A percentile compares a stretch with the other conserved stretches of the same genome.
Evolutionary conservation across 2,797 vertebrate species (phyloP).

Genomic region (Xiphophorus birchmanni): DNA sequence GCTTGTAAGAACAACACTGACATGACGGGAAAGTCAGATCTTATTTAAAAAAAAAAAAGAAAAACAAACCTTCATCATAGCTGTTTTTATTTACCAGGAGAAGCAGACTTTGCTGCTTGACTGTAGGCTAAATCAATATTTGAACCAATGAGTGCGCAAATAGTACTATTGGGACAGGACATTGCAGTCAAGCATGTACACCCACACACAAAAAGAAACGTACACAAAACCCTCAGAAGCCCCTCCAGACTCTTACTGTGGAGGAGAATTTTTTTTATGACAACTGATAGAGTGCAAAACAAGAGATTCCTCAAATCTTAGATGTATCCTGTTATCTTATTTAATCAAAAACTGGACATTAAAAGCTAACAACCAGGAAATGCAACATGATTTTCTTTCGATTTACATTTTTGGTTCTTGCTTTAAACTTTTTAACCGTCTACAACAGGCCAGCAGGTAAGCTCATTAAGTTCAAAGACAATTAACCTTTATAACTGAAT

Average conservation of each 20-base stretch:
- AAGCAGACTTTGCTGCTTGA: slow-evolving; percentile 22
- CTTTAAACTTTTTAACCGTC: slow-evolving; percentile 32
- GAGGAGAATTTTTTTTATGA: not conserved
- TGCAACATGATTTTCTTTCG: slow-evolving; percentile 55
- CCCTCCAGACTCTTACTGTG: not conserved
- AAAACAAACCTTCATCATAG: not conserved
- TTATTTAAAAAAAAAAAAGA: not conserved
- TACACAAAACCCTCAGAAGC: slow-evolving; percentile 3
- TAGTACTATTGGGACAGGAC: slow-evolving; percentile 48
- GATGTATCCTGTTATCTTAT: not conserved
- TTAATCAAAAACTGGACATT: not conserved
- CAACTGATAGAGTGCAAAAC: not conserved
- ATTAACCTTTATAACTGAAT: not conserved
- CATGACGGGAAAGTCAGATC: not conserved
- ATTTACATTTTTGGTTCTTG: slow-evolving; percentile 40
- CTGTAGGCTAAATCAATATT: slow-evolving; percentile 69
- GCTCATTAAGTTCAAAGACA: not conserved
- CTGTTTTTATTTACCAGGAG: not conserved
- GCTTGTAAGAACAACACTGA: not conserved
- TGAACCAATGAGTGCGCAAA: slow-evolving; percentile 54
- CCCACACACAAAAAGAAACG: slow-evolving; percentile 28
- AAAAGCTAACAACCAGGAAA: not conserved
- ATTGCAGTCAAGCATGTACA: slow-evolving; percentile 23
- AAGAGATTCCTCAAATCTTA: not conserved
- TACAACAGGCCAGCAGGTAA: slow-evolving; percentile 59